Base-by-base conservation (phyloP, 1,140 invertebrate species). In the Cotesia vestalis region DNA sequence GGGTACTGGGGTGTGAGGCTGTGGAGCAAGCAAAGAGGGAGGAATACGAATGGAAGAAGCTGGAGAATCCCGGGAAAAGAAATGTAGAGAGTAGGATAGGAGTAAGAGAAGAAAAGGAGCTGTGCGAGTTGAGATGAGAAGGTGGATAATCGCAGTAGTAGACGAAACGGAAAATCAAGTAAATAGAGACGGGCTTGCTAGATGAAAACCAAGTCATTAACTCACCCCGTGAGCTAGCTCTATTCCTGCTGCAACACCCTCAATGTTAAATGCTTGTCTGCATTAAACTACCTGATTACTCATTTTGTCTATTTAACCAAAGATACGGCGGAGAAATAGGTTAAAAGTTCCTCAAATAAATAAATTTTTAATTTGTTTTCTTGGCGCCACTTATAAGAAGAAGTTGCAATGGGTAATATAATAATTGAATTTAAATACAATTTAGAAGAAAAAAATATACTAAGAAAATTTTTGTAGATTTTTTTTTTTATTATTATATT, bases 141-240 rank as follows among this genome's bases (percentile, higher is more conserved):
- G 20, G 14, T 59, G 17, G 57, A 59, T 59, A 59, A 59, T 59
- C 17, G 57, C 17, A 59, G 20, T 20, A 59, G 17, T 20, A 20
- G 57, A 59, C 57, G 17, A 20, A 59, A 59, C 17, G 57, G n/a
- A 59, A 34, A 59, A 59, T 59, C 57, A 59, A 59, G 57, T 59
- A 59, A 59, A 59, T 59, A 59, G 57, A 59, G 57, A 27, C 57
- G 20, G 20, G 14, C 14, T 27, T 59, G 14, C n/a, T 9, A 59
- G 57, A 59, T 27, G 17, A 59, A 59, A 20, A 17, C 17, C 57
- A 11, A 59, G 57, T 59, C 57, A 59, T 59, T 59, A 59, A 59
- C 57, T 59, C n/a, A 59, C 8, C 6, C 40, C 5, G 57, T 59
- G 9, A 20, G 57, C 57, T 59, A 20, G 57, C 57, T 59, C 5